Percentiles rank a stretch among this genome's conserved stretches.
phyloP scores from a whole-genome alignment of 2,797 vertebrate species.

The Fringilla coelebs region DNA sequence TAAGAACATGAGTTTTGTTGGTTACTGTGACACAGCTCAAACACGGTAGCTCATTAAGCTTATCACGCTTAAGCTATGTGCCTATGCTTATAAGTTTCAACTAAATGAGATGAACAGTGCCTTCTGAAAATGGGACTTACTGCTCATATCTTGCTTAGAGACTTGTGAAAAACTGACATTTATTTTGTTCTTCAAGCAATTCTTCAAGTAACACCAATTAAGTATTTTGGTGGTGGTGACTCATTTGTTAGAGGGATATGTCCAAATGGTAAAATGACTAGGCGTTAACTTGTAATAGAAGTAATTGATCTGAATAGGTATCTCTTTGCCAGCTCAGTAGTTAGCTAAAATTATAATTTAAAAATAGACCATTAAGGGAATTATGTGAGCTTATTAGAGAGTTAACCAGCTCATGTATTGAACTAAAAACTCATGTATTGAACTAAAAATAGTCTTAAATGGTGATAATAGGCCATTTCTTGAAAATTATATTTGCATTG shows the following conservation, averaged over 20 bases:
- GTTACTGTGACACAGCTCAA: background rate
- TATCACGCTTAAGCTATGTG: background rate
- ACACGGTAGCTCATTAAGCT: background rate
- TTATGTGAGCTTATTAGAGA: background rate
- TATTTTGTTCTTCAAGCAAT: background rate
- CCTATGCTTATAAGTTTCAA: background rate
- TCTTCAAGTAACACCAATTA: background rate
- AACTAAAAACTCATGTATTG: constrained; percentile 4
- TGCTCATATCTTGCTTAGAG: background rate
- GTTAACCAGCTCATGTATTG: background rate
- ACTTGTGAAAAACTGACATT: background rate
- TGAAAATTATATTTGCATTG: background rate
- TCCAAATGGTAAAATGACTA: constrained; percentile 23
- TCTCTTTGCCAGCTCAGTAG: background rate
- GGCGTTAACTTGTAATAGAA: background rate
- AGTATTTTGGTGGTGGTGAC: background rate
- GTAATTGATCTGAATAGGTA: background rate
- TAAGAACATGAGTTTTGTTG: background rate
- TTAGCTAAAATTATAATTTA: background rate
- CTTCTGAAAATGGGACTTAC: background rate
- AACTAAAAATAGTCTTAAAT: constrained; percentile 15
- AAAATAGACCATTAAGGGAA: constrained; percentile 25
- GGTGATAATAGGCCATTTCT: background rate
- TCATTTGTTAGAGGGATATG: background rate
- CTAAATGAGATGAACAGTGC: background rate